phyloP scores from a whole-genome alignment of 2,888 invertebrate species.

The Tenthredo distinguenda region DNA sequence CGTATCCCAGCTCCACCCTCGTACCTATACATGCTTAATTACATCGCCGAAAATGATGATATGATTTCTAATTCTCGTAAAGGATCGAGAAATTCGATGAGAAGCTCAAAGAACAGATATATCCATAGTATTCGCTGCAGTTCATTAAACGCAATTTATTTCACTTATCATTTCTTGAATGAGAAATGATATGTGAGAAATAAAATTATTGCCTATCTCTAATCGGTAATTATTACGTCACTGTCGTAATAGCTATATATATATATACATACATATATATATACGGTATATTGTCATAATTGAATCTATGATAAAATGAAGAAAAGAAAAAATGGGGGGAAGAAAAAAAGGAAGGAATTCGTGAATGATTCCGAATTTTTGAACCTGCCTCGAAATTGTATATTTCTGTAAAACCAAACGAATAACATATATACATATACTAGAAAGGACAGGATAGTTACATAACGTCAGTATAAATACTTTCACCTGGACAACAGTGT shows the following conservation, averaged over 20 bases:
- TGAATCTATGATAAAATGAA: background rate
- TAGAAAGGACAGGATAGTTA: background rate
- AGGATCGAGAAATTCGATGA: background rate
- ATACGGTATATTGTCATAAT: background rate
- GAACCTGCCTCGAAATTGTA: background rate
- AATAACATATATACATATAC: background rate
- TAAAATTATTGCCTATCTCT: background rate
- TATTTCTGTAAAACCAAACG: slow-evolving; percentile 18
- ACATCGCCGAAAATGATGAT: background rate
- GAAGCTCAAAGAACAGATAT: background rate
- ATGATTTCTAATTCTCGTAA: background rate
- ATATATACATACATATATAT: background rate
- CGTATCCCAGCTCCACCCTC: slow-evolving; percentile 8
- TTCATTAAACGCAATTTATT: background rate
- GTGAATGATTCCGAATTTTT: background rate
- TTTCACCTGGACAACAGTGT: background rate
- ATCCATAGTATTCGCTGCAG: background rate
- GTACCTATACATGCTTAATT: background rate
- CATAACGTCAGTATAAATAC: background rate
- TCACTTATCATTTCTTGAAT: background rate
- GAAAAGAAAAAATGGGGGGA: background rate
- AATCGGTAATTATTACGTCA: background rate
- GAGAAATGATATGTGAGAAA: background rate
- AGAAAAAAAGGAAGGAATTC: background rate
- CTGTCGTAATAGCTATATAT: background rate